Evolutionary conservation across 2,113 vertebrate species (phyloP), one percentile per base, ranked within the genome.

Genomic region (Paradoxurus hermaphroditus): DNA sequence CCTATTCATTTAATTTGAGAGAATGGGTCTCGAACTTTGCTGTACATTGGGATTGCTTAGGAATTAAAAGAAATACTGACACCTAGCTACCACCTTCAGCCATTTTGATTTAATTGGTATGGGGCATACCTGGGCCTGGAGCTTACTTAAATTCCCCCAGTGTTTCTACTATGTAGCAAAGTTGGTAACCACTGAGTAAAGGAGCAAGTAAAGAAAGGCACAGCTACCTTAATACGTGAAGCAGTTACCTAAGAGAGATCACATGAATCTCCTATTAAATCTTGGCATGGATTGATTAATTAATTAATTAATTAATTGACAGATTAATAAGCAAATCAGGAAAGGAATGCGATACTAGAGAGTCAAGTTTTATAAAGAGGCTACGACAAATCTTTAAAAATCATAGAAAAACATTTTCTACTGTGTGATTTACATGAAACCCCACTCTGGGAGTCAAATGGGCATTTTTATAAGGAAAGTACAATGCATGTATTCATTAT

Each of bases 71-170:
- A 14, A 51, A n/a, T 12, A 7, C 31, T 41, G 1, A 75, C 65
- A 29, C 3, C 6, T 91, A 68, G 18, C 11, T 79, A 9, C 68
- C 5, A 68, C 4, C 3, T 25, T 78, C 68, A 88, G 62, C 31
- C 0, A 63, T 78, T 56, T 36, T 94, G 11, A 83, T 70, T 70
- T 75, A 82, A 53, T 27, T 63, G 5, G 15, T 53, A 27, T 21
- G 11, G 4, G 8, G 18, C 44, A 0, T 13, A 34, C 1, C 2
- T 19, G 11, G 25, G 1, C 27, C 56, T 36, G 12, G 16, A 51
- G 34, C 10, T 39, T 49, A 75, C n/a, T 70, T 73, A 16, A 46
- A 1, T 73, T 67, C 14, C 3, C 19, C 23, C 67, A 10, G 39
- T 34, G 3, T 75, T 82, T 59, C 59, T 70, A 25, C 46, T 39